Conservation (phyloP, 2,888 invertebrate species). For the Exocentrus adspersus region DNA sequence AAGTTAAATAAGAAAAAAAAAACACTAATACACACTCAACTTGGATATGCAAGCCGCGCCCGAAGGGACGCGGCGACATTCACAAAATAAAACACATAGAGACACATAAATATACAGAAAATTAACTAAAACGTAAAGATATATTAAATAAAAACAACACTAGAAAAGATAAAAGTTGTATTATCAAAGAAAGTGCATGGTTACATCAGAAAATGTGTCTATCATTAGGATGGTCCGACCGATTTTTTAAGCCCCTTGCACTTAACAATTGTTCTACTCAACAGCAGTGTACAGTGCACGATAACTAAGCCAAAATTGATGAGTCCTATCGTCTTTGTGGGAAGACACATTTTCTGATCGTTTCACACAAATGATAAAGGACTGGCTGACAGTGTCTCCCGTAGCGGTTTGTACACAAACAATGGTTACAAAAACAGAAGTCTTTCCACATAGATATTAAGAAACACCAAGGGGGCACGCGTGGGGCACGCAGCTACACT, state of each 20-base stretch:
- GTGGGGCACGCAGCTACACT: too few species aligned
- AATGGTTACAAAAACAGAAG: conserved; percentile 64
- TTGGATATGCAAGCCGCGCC: conserved; percentile 30
- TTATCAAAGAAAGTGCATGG: conserved; percentile 46
- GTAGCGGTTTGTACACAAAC: conserved; percentile 27
- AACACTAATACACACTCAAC: conserved; percentile 38
- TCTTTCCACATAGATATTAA: conserved; percentile 85
- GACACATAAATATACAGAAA: conserved; percentile 39
- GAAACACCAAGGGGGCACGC: conserved; percentile 63
- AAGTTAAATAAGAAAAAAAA: too few species aligned
- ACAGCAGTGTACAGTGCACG: conserved; percentile 67
- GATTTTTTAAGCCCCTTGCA: conserved; percentile 62
- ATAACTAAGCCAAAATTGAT: conserved; percentile 68
- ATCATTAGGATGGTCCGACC: conserved; percentile 52
- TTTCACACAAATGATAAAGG: conserved; percentile 30
- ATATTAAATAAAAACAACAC: conserved; percentile 35
- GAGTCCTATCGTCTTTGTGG: conserved; percentile 72
- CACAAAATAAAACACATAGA: conserved; percentile 43
- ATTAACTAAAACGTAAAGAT: too few species aligned
- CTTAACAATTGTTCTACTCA: conserved; percentile 59
- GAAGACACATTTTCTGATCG: conserved; percentile 88
- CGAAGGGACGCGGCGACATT: conserved; percentile 31
- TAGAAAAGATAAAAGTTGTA: conserved; percentile 45
- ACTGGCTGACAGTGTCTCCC: conserved; percentile 26
- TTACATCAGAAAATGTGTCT: conserved; percentile 78